Percentiles rank a stretch among this genome's conserved stretches.
These are phyloP conservation scores for Acanthococcus lagerstroemiae DNA, from an alignment of 2,888 invertebrate species.

Conservation along the genomic window DNA sequence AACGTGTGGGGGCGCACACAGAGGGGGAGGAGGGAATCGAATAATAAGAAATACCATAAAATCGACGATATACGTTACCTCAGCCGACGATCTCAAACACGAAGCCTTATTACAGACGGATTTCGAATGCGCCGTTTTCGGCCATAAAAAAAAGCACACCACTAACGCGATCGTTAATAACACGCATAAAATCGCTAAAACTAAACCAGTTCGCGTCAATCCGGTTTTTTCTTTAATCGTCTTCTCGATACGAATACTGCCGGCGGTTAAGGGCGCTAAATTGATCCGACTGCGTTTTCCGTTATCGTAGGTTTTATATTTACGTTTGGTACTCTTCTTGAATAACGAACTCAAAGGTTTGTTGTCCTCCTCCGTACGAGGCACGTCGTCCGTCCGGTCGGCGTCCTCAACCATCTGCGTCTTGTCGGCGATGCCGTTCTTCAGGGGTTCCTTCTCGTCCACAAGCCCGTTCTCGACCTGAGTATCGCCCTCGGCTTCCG, in stretches of 20 bases:
- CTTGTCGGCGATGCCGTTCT: constrained; percentile 12
- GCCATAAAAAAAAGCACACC: constrained; percentile 45
- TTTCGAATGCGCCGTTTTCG: constrained; percentile 40
- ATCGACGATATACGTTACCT: constrained; percentile 41
- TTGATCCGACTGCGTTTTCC: constrained; percentile 9
- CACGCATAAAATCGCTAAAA: constrained; percentile 39
- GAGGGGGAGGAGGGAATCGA: background rate
- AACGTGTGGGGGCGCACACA: too few relatives aligned
- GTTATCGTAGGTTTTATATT: constrained; percentile 25
- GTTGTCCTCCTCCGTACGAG: background rate
- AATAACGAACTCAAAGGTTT: constrained; percentile 9
- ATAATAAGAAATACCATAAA: too few relatives aligned
- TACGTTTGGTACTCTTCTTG: constrained; percentile 11
- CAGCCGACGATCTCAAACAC: constrained; percentile 47
- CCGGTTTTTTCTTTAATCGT: constrained; percentile 36
- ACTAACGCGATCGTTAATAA: constrained; percentile 44
- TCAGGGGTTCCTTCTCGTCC: constrained; percentile 22
- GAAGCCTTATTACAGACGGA: constrained; percentile 44
- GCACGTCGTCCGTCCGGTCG: constrained; percentile 11
- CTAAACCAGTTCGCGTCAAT: constrained; percentile 36
- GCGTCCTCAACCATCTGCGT: constrained; percentile 9
- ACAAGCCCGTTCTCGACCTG: background rate
- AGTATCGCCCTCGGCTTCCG: background rate
- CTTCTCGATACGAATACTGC: constrained; percentile 26
- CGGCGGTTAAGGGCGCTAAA: constrained; percentile 16